These are phyloP conservation scores for Meloe dianella DNA, from an alignment of 2,888 invertebrate species.

Conservation along the genomic window DNA sequence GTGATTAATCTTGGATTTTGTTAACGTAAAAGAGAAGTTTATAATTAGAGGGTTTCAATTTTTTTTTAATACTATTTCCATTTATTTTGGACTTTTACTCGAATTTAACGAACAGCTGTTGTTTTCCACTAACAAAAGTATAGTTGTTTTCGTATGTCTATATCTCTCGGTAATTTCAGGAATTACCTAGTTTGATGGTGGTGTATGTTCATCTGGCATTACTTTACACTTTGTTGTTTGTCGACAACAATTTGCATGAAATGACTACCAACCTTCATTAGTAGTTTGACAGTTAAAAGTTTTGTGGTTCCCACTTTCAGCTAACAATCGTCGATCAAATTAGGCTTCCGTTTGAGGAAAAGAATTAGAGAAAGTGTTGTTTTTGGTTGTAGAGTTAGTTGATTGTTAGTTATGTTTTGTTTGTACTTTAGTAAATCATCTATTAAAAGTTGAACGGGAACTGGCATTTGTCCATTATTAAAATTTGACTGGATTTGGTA, in stretches of 20 bases:
- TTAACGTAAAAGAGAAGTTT: no score
- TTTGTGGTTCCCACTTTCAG: slow-evolving; percentile 1
- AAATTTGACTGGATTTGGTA: not conserved
- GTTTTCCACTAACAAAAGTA: not conserved
- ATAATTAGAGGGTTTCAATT: not conserved
- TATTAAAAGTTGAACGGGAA: not conserved
- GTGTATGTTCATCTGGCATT: slow-evolving; percentile 16
- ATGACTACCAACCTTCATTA: slow-evolving; percentile 24
- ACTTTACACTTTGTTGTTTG: slow-evolving; percentile 21
- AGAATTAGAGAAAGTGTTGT: not conserved
- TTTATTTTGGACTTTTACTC: not conserved
- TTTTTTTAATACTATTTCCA: no score
- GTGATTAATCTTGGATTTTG: slow-evolving; percentile 1
- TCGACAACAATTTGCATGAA: slow-evolving; percentile 21
- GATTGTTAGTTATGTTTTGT: no score
- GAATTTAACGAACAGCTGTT: not conserved
- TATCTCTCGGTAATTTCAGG: not conserved
- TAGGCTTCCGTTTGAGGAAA: not conserved
- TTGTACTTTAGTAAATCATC: no score
- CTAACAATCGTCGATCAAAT: not conserved
- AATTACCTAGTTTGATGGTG: not conserved
- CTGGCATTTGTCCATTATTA: not conserved
- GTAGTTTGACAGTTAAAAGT: slow-evolving; percentile 28
- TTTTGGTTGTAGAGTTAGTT: not conserved
- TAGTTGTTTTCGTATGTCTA: not conserved